Conservation (phyloP, 2,888 invertebrate species). For the Cylindroiulus punctatus region DNA sequence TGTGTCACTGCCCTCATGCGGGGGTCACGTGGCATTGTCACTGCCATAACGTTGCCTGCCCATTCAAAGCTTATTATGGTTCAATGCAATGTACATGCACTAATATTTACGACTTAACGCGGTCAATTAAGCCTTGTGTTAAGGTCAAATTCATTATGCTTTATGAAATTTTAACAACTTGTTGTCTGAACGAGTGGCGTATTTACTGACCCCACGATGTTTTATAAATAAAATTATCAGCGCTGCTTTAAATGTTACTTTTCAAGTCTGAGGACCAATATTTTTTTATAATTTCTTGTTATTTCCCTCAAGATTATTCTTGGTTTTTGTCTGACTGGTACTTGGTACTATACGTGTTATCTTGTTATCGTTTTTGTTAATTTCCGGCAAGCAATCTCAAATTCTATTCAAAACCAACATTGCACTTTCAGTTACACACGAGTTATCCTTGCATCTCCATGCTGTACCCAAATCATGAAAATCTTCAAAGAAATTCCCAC, state of each 20-base stretch:
- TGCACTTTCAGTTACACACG: neutral
- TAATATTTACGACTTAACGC: neutral
- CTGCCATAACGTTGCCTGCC: slow-evolving; percentile 17
- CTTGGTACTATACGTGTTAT: too few species aligned
- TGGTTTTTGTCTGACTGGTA: too few species aligned
- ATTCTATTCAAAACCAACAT: neutral
- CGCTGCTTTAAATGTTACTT: neutral
- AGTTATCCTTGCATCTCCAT: neutral
- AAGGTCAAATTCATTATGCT: neutral
- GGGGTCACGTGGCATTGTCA: neutral
- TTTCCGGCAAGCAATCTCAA: too few species aligned
- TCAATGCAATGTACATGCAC: too few species aligned
- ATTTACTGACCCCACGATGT: neutral
- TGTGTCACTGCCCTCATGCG: neutral
- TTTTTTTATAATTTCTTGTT: neutral
- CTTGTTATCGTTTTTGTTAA: too few species aligned
- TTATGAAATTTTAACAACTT: slow-evolving; percentile 8
- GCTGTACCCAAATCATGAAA: neutral
- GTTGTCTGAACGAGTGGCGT: slow-evolving; percentile 19
- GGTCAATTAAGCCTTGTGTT: neutral
- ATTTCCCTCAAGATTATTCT: too few species aligned
- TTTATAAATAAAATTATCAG: slow-evolving; percentile 26
- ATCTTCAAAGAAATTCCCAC: neutral
- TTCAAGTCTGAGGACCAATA: neutral
- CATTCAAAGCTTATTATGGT: neutral